These are phyloP conservation scores for Daboia siamensis DNA, from an alignment of 2,113 vertebrate genomes.

Conservation along the genomic window DNA sequence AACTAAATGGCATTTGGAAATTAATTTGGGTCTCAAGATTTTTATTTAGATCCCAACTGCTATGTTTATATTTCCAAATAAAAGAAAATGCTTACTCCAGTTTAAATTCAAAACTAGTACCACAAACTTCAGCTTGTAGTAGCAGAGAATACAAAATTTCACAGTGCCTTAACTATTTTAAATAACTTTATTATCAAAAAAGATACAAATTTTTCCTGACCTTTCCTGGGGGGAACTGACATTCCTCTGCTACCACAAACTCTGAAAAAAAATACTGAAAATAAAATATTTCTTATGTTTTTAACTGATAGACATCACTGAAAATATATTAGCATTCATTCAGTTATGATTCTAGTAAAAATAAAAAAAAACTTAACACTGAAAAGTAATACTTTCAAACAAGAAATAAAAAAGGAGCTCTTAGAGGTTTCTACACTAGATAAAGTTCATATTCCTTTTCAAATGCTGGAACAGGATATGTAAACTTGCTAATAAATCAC, in stretches of 20 bases:
- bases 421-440: constrained; percentile 50
- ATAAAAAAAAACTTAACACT: constrained; percentile 38
- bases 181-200: constrained; percentile 29
- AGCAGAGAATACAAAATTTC: constrained; percentile 31
- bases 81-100: constrained; percentile 42
- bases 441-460: constrained; percentile 39
- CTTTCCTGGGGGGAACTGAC: constrained; percentile 25
- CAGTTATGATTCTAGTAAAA: not conserved
- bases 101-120: constrained; percentile 18
- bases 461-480: constrained; percentile 34
- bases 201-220: constrained; percentile 55
- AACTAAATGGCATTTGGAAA: constrained; percentile 4
- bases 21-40: constrained; percentile 20
- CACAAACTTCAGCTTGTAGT: constrained; percentile 41
- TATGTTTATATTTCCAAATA: constrained; percentile 38
- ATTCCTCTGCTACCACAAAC: not conserved
- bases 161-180: constrained; percentile 33
- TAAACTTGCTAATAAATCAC: constrained; percentile 40
- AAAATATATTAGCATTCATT: not conserved
- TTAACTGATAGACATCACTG: constrained; percentile 18
- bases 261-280: constrained; percentile 4
- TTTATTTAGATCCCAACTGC: constrained; percentile 32
- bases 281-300: constrained; percentile 18
- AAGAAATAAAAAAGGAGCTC: constrained; percentile 58
- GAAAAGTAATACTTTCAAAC: constrained; percentile 49